These are phyloP conservation scores for Cartodere bifasciata DNA, from an alignment of 2,888 invertebrate genomes.

Conservation along the genomic window DNA sequence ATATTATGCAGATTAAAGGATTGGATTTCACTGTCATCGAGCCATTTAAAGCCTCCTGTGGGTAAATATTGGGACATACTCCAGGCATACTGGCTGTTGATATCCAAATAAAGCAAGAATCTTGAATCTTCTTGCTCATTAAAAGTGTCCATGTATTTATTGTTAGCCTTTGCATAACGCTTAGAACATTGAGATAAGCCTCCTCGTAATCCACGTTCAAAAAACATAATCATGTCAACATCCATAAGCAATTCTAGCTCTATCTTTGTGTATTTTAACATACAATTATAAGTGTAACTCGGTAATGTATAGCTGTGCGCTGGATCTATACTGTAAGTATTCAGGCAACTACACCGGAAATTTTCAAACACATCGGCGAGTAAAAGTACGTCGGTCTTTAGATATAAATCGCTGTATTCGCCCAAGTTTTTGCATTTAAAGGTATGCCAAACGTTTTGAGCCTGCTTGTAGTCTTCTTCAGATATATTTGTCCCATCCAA, in stretches of 20 bases:
- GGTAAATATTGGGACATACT: slow-evolving; percentile 13
- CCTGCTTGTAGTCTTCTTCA: neutral
- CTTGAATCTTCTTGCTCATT: slow-evolving; percentile 7
- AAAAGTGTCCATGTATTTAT: slow-evolving; percentile 13
- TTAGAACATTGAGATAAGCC: slow-evolving; percentile 21
- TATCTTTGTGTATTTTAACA: slow-evolving; percentile 19
- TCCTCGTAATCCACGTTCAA: slow-evolving; percentile 20
- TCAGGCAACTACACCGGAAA: slow-evolving; percentile 20
- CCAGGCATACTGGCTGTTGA: slow-evolving; percentile 15
- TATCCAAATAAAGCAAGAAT: slow-evolving; percentile 15
- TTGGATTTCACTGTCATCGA: no score
- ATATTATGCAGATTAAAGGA: no score
- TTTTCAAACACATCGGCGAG: slow-evolving; percentile 28
- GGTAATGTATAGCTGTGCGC: slow-evolving; percentile 21
- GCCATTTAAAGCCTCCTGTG: slow-evolving; percentile 11
- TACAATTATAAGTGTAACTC: slow-evolving; percentile 21
- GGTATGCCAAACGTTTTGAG: neutral
- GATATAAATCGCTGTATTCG: slow-evolving; percentile 26
- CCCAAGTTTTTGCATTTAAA: slow-evolving; percentile 6
- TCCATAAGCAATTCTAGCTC: slow-evolving; percentile 4
- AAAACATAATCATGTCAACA: slow-evolving; percentile 19
- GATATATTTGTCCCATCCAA: neutral
- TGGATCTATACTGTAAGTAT: slow-evolving; percentile 25
- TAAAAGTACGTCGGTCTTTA: slow-evolving; percentile 28
- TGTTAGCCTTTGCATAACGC: slow-evolving; percentile 23